Base-by-base conservation (phyloP, 23 tunicate species). In the Ciona savignyi region DNA sequence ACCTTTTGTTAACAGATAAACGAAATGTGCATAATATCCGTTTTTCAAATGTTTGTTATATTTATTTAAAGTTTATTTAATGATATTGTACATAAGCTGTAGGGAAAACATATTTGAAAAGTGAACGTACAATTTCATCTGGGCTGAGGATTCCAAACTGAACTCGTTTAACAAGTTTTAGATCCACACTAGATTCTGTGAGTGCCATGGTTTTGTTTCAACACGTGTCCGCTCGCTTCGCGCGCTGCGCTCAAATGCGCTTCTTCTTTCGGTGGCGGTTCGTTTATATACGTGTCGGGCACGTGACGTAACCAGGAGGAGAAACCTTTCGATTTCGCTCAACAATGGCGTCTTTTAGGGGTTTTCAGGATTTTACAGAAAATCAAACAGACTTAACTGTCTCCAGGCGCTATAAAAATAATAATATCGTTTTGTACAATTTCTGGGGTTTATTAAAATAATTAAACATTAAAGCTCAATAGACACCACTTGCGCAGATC, bases 61-160 rank as follows among this genome's bases (percentile, higher is more conserved):
- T n/a, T n/a, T n/a, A n/a, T n/a, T n/a, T n/a, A n/a, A n/a, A n/a
- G n/a, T n/a, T n/a, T n/a, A n/a, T n/a, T n/a, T n/a, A n/a, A n/a
- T n/a, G n/a, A n/a, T n/a, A n/a, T n/a, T n/a, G n/a, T n/a, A n/a
- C n/a, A n/a, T n/a, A n/a, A n/a, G n/a, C n/a, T n/a, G n/a, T n/a
- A n/a, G n/a, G n/a, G n/a, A n/a, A n/a, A n/a, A n/a, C n/a, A n/a
- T n/a, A n/a, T n/a, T 49, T 20, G 15, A 63, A n/a, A 63, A 63
- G 4, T 2, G 1, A 72, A 88, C 97, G 73, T 84, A 91, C 97
- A 27, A 88, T 74, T 78, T 95, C 99, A 81, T 95, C 99, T 20
- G 99, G 99, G 66, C 99, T 95, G 75, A 95, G 77, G 56, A 95
- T 95, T 35, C 93, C 93, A 76, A 95, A 95, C 74, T 95, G 99